Base-by-base conservation (phyloP, 2,888 invertebrate genomes). In the Drosophila nr. medialis region DNA sequence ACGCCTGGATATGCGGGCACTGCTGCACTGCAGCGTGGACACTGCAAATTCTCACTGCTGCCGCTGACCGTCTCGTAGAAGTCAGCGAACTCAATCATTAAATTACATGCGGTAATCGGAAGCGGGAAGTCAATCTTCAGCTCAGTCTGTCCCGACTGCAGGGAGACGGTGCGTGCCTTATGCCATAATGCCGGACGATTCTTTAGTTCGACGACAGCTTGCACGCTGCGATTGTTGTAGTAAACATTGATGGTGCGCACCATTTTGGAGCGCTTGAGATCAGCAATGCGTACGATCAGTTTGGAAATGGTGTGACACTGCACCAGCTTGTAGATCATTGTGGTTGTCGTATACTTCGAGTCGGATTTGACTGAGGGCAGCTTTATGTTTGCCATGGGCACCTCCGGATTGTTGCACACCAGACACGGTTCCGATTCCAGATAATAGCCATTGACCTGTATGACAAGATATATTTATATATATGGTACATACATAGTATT, bases 81-180 rank as follows among this genome's bases (percentile, higher is more conserved):
- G 91, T 99, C 99, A 0, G 98, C 96, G 93, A 99, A 99, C 93
- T 99, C 99, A 91, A 99, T 96, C 98, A 99, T 99, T 69, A 99
- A 94, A 93, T 99, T 99, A 92, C 99, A 99, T 0, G 99, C 99
- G 4, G 99, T 97, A 67, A 99, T 99, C 0, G 99, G 99, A 67
- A 99, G 94, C 0, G 98, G 98, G 91, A 99, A 99, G 93, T 99
- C 99, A 72, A 99, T 97, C 93, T 99, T 99, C 0, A 99, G 96
- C 92, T 99, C 99, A 0, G 98, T 97, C 92, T 99, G 99, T 0
- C 97, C 98, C 0, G 98, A 97, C 72, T 97, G 96, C 13, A 99
- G 94, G 11, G 96, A 96, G 0, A 99, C 97, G 84, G 97, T 97
- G 91, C 98, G 98, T 0, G 99, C 99, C 92, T 98, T 98, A 93